Conservation (phyloP, 2,113 vertebrate species). For the Thryonomys swinderianus region DNA sequence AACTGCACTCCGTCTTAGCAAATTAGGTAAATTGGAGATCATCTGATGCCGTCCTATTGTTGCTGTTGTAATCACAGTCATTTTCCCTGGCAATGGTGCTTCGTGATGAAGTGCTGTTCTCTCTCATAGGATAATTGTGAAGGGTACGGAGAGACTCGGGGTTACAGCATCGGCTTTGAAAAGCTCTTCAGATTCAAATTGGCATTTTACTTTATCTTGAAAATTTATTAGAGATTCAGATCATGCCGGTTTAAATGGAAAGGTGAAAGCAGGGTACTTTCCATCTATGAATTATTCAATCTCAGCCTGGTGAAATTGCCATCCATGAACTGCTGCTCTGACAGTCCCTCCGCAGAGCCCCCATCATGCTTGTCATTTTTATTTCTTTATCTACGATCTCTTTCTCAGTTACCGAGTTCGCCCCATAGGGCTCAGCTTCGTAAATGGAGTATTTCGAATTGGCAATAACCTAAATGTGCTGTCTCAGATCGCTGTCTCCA, state of each 20-base stretch:
- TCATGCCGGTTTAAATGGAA: constrained; percentile 90
- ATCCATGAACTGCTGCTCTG: constrained; percentile 88
- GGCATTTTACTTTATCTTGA: constrained; percentile 90
- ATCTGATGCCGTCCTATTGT: constrained; percentile 87
- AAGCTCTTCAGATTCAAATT: constrained; percentile 91
- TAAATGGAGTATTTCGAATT: constrained; percentile 89
- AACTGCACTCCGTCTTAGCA: constrained; percentile 84
- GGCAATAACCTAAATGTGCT: constrained; percentile 88
- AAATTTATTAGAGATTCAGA: constrained; percentile 92
- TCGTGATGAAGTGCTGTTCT: constrained; percentile 85
- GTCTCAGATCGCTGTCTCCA: constrained; percentile 86
- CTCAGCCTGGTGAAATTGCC: constrained; percentile 89
- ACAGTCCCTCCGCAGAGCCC: constrained; percentile 87
- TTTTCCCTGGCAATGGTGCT: constrained; percentile 88
- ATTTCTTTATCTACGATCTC: constrained; percentile 91
- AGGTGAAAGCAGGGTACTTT: constrained; percentile 93
- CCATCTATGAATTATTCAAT: constrained; percentile 93
- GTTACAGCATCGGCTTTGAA: constrained; percentile 89
- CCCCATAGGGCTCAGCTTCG: constrained; percentile 90
- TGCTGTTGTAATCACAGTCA: constrained; percentile 89
- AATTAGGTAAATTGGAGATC: constrained; percentile 88
- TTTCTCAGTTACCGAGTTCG: constrained; percentile 85
- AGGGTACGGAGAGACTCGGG: constrained; percentile 86
- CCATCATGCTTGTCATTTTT: constrained; percentile 91
- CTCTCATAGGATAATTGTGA: constrained; percentile 88